Percentiles rank a stretch among this genome's conserved stretches.
phyloP scores from a whole-genome alignment of 2,888 invertebrate species.

The Cheilosia vulpina region DNA sequence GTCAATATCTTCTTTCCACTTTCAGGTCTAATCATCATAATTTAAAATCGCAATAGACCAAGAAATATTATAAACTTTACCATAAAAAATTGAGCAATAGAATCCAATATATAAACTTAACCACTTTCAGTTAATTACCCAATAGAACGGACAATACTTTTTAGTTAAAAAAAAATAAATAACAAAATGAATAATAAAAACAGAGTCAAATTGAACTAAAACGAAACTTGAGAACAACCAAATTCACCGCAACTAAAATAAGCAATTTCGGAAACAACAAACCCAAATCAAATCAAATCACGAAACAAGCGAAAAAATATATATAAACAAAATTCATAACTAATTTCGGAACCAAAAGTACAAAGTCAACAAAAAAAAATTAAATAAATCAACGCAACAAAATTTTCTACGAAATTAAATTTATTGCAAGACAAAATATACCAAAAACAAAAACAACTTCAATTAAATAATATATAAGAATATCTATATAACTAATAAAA shows the following conservation, averaged over 20 bases:
- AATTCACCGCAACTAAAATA: conserved; percentile 36
- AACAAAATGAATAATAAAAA: conserved; percentile 41
- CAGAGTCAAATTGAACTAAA: background rate
- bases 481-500: conserved; percentile 33
- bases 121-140: conserved; percentile 80
- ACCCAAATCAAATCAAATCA: conserved; percentile 71
- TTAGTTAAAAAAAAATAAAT: conserved; percentile 47
- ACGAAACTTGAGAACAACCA: conserved; percentile 18
- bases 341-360: conserved; percentile 74
- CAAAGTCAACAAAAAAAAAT: conserved; percentile 64
- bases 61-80: conserved; percentile 69
- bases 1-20: background rate
- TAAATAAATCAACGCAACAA: conserved; percentile 59
- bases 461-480: conserved; percentile 44
- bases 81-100: conserved; percentile 73
- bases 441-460: conserved; percentile 27
- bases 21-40: conserved; percentile 75
- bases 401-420: conserved; percentile 71
- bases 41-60: conserved; percentile 75
- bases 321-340: conserved; percentile 53
- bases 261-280: conserved; percentile 31
- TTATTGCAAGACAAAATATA: conserved; percentile 74
- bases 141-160: conserved; percentile 80
- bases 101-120: conserved; percentile 77
- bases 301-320: conserved; percentile 53